Conservation (phyloP, 1,140 invertebrate species). For the Ctenoplectra terminalis region DNA sequence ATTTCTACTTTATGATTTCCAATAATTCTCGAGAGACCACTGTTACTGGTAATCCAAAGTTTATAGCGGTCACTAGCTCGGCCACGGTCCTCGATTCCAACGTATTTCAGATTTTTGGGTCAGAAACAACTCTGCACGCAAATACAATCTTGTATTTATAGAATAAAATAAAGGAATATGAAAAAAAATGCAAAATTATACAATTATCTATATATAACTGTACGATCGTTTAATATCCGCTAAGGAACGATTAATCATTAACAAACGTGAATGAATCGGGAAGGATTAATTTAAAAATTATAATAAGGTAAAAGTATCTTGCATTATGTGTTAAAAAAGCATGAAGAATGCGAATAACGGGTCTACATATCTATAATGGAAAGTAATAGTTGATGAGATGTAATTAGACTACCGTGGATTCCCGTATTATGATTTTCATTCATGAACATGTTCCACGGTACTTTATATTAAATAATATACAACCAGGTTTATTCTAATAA, state of each 20-base stretch:
- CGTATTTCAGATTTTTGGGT: neutral
- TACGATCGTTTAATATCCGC: neutral
- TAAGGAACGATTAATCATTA: neutral
- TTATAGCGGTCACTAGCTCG: neutral
- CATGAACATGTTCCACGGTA: neutral
- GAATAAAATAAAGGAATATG: neutral
- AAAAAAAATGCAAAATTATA: neutral
- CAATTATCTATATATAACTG: neutral
- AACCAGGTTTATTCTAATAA: neutral
- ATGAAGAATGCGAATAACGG: neutral
- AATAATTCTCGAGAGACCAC: no score
- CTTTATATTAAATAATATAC: neutral
- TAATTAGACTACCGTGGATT: neutral
- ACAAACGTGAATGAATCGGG: neutral
- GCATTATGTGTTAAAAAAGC: constrained; percentile 13
- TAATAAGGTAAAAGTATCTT: neutral
- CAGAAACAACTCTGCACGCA: neutral
- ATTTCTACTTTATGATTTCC: no score
- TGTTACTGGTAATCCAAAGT: neutral
- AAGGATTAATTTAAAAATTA: neutral
- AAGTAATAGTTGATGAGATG: constrained; percentile 5
- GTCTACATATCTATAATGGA: neutral
- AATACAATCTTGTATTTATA: neutral
- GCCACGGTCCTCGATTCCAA: neutral
- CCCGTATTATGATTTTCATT: neutral